Evolutionary conservation across 2,888 invertebrate species (phyloP).

Genomic region (Furcula furcula): DNA sequence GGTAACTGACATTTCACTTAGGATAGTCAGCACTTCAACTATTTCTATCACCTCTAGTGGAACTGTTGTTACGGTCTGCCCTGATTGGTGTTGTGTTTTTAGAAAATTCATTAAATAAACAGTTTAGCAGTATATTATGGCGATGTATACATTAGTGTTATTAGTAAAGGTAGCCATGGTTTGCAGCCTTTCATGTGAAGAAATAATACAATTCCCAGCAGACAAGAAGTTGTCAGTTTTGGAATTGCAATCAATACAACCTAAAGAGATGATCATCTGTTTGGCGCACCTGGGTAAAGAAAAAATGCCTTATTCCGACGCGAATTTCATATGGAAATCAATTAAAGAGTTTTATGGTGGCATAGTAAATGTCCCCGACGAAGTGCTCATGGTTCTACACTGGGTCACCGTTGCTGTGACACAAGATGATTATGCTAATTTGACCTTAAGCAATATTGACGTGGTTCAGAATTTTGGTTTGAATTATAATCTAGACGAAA

Average conservation of each 20-base stretch:
- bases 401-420: constrained; percentile 74
- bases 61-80: too few relatives aligned
- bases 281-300: constrained; percentile 57
- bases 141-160: constrained; percentile 1
- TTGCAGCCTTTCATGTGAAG: constrained; percentile 43
- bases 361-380: constrained; percentile 63
- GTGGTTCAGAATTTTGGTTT: constrained; percentile 80
- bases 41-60: too few relatives aligned
- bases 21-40: too few relatives aligned
- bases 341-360: constrained; percentile 53
- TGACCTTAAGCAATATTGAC: constrained; percentile 76
- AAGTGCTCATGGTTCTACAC: constrained; percentile 57
- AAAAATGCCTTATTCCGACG: constrained; percentile 42
- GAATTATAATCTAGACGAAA: constrained; percentile 60
- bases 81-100: too few relatives aligned
- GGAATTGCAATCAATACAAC: constrained; percentile 44
- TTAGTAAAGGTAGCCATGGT: constrained; percentile 6
- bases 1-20: too few relatives aligned
- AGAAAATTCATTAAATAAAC: too few relatives aligned
- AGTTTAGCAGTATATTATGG: too few relatives aligned
- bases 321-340: constrained; percentile 60
- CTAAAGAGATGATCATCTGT: constrained; percentile 58
- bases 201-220: constrained; percentile 44
- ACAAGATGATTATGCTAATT: constrained; percentile 71
- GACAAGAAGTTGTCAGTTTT: constrained; percentile 33